Conservation (phyloP, 1,140 invertebrate genomes). For the Euwallacea similis region DNA sequence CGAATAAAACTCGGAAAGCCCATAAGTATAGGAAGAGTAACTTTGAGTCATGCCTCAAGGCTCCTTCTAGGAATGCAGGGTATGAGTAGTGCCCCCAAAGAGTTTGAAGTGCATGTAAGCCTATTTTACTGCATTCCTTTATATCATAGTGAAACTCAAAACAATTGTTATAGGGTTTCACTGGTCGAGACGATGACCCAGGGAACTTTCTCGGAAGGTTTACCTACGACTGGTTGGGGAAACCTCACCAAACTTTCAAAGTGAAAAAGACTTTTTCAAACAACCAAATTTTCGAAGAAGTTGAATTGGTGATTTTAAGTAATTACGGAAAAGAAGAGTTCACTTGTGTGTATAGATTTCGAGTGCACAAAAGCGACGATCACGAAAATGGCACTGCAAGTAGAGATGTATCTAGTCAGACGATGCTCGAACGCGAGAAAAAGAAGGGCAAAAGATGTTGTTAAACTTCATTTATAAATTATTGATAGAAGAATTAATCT, state of each 20-base stretch:
- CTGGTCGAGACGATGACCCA: background rate
- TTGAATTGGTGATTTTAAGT: slow-evolving; percentile 38
- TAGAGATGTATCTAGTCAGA: no score
- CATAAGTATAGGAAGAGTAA: slow-evolving; percentile 33
- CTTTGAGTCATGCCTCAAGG: slow-evolving; percentile 35
- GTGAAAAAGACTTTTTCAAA: slow-evolving; percentile 17
- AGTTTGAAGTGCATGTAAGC: slow-evolving; percentile 38
- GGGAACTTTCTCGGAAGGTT: slow-evolving; percentile 37
- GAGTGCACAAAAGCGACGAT: slow-evolving; percentile 35
- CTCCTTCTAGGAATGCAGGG: slow-evolving; percentile 22
- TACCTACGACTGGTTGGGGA: slow-evolving; percentile 32
- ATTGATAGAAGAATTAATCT: no score
- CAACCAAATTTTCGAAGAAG: slow-evolving; percentile 34
- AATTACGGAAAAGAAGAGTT: slow-evolving; percentile 42
- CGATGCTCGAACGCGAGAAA: no score
- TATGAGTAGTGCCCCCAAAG: slow-evolving; percentile 34
- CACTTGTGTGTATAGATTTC: slow-evolving; percentile 43
- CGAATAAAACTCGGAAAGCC: slow-evolving; percentile 34
- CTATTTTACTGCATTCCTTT: background rate
- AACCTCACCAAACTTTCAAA: slow-evolving; percentile 41
- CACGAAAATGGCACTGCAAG: background rate
- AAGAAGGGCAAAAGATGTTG: slow-evolving; percentile 13
- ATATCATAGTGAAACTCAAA: background rate
- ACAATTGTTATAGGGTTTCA: slow-evolving; percentile 31
- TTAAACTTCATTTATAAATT: background rate